Conservation (phyloP, 2,113 vertebrate species). For the Promerops cafer region DNA sequence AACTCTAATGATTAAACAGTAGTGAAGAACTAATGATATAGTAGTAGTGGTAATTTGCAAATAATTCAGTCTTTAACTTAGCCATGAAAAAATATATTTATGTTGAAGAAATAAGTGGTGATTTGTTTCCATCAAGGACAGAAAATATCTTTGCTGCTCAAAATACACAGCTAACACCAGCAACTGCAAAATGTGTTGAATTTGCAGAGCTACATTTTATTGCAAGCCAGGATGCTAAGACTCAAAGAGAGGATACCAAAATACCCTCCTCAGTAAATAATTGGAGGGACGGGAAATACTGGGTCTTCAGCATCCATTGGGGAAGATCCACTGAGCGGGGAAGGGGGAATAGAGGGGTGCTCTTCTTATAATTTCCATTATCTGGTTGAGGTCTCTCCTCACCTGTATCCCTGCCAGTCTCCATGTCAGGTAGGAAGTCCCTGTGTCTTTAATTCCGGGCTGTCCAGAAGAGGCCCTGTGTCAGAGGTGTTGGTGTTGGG, state of each 20-base stretch:
- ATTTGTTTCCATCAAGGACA: neutral
- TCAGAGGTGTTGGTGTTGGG: neutral
- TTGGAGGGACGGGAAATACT: fast-evolving
- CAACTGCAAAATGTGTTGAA: neutral
- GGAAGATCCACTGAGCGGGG: neutral
- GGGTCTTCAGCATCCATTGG: fast-evolving
- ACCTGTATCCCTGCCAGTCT: neutral
- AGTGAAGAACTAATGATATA: neutral
- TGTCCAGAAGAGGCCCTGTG: neutral
- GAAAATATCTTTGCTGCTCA: neutral
- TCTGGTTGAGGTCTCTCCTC: neutral
- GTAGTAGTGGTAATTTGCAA: neutral
- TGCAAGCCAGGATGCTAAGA: neutral
- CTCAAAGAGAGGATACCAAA: neutral
- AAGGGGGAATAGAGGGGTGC: neutral
- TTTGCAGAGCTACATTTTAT: neutral
- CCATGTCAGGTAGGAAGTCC: neutral
- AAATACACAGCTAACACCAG: neutral
- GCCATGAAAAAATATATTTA: neutral
- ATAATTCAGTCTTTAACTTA: neutral
- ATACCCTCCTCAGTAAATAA: neutral
- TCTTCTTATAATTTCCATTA: neutral
- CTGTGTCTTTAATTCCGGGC: neutral
- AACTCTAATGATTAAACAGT: neutral
- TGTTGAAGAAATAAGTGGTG: neutral